phyloP scores from a whole-genome alignment of 2,113 vertebrate species.

The Pelecanus crispus region DNA sequence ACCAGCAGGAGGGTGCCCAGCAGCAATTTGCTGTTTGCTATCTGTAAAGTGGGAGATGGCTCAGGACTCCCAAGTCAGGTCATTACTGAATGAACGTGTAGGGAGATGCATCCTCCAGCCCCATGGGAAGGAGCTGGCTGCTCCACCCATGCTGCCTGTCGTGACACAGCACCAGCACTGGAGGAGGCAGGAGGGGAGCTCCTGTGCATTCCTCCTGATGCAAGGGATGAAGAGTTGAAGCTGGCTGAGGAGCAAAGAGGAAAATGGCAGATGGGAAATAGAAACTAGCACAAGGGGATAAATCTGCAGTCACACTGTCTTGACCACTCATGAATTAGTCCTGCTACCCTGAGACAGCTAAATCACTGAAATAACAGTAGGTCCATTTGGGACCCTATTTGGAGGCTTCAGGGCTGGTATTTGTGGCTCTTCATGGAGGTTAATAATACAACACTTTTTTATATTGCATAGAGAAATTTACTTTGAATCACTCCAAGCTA shows the following conservation, averaged over 20 bases:
- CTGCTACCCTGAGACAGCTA: not conserved
- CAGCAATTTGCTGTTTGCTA: not conserved
- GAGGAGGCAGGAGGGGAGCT: not conserved
- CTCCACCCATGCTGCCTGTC: not conserved
- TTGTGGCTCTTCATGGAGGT: not conserved
- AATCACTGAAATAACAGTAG: not conserved
- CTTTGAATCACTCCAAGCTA: not conserved
- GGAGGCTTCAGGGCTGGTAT: not conserved
- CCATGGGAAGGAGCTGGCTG: not conserved
- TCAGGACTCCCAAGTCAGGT: not conserved
- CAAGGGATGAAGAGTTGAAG: rapidly evolving
- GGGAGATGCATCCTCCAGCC: not conserved
- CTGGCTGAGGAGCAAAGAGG: not conserved
- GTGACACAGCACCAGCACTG: not conserved
- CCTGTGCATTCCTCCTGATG: not conserved
- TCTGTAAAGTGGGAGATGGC: not conserved
- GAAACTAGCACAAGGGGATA: not conserved
- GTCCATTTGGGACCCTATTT: not conserved
- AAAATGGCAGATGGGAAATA: not conserved
- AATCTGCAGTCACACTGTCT: not conserved
- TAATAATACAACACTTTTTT: not conserved
- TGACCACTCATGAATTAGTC: rapidly evolving
- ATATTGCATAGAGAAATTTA: not conserved
- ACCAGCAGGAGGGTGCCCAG: not conserved
- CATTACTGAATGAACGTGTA: not conserved